Base-by-base conservation (phyloP, 2,888 invertebrate genomes). In the Electrophaes corylata region DNA sequence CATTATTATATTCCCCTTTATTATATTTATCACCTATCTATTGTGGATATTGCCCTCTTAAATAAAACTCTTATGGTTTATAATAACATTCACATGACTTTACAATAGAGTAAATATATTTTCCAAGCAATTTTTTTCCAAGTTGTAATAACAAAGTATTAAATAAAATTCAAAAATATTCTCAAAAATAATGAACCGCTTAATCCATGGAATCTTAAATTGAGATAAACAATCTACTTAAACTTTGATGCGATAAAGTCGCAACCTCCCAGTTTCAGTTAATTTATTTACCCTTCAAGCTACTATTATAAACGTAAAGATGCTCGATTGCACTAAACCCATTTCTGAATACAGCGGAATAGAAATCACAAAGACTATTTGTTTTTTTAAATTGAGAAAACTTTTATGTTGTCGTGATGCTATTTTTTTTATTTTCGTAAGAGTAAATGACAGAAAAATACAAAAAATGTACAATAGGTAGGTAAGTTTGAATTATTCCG, bases 171-270 rank as follows among this genome's bases (percentile, higher is more conserved):
- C 14, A 23, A 19, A 33, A 33, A 41, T 16, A 0, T n/a, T 43
- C 8, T 1, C 4, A 31, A 44, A 44, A 45, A 45, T 33, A 43
- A 52, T 45, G 52, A 44, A 37, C 29, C 33, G 14, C 26, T 29
- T 23, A 35, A 35, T 44, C 33, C 51, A 44, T 37, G 29, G 8
- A 35, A 35, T 44, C 37, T 51, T 14, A 45, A 37, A 52, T 50
- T 50, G 40, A 50, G 45, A 52, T 39, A 52, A 45, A 52, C 37
- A 19, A 45, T 12, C 52, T 45, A 39, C 45, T 45, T 39, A 52
- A 52, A 52, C 45, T 52, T 52, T 52, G 52, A 52, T 45, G 44
- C 45, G 44, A 52, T 43, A 44, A 52, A 44, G 49, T 41, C 41
- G 19, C 40, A 19, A 49, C 18, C 51, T 52, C 18, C 6, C 26